These are phyloP conservation scores for Corythornis cristatus DNA, from an alignment of 2,113 vertebrate genomes.

Conservation along the genomic window DNA sequence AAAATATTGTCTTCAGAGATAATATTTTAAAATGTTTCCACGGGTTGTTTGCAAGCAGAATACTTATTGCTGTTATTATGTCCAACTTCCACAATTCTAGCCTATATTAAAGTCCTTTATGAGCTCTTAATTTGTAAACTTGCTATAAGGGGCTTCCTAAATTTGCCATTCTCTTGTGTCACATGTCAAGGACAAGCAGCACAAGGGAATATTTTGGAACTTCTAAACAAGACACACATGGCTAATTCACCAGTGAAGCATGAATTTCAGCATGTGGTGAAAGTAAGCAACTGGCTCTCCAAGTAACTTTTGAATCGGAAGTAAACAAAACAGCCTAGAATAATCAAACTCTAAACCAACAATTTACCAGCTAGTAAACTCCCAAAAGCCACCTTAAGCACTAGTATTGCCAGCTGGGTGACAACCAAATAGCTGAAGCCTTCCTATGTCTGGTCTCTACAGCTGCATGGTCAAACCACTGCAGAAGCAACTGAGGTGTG, in stretches of 20 bases:
- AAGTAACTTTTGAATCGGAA: background rate
- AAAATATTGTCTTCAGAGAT: background rate
- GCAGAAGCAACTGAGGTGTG: background rate
- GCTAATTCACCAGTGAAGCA: background rate
- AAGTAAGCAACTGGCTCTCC: background rate
- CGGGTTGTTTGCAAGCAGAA: background rate
- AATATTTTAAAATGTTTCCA: background rate
- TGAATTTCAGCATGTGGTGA: background rate
- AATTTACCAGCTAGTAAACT: background rate
- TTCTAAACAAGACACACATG: background rate
- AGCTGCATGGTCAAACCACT: background rate
- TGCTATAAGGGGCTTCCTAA: background rate
- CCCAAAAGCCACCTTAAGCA: background rate
- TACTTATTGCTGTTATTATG: background rate
- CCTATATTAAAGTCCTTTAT: background rate
- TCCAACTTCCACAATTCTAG: background rate
- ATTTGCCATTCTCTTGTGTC: background rate
- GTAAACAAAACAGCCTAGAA: background rate
- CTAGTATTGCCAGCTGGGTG: background rate
- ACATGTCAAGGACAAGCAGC: background rate
- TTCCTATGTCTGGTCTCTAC: background rate
- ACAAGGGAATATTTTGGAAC: background rate
- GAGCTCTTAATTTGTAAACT: background rate
- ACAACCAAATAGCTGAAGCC: background rate
- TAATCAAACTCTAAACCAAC: background rate